Base-by-base conservation (phyloP, 2,113 vertebrate genomes). In the Hippopotamus amphibius region DNA sequence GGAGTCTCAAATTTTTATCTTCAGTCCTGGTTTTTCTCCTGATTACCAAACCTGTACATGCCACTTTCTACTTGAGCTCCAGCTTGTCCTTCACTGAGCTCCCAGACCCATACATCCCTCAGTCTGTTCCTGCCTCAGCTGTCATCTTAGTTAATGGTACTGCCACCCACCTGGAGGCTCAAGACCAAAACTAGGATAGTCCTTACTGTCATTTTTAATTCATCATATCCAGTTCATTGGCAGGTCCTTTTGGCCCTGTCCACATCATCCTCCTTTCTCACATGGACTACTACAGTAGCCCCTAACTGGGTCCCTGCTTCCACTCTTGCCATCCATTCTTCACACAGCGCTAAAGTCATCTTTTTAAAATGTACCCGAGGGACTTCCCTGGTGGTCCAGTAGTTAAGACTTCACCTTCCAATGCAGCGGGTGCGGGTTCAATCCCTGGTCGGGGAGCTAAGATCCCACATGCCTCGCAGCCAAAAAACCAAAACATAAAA, bases 141-240 rank as follows among this genome's bases (percentile, higher is more conserved):
- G 65, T 91, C 41, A 80, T 59, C 68, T 90, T 84, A 59, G 88
- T 91, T 66, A 86, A 91, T 65, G 46, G 43, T 30, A 22, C 74
- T 22, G 21, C 15, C 1, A 81, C 26, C 61, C 33, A 59, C 13
- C 43, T 30, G 68, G 71, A 74, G 37, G 28, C 65, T 80, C 26
- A 53, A 43, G 6, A 92, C 65, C 19, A 16, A 55, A 82, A 81
- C 16, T 81, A 9, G 24, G n/a, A 74, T 43, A 61, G 59, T 76
- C 59, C n/a, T 72, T 72, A 61, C 24, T 17, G 14, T 76, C 81
- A 50, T 61, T 83, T 72, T 94, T 63, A 81, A 46, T 65, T 50
- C 57, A 76, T 88, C 24, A 50, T 50, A 48, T 87, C 68, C 55
- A 63, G 1, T 63, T 85, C 59, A 88, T 28, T 43, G 33, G 14